A percentile compares a stretch with the other conserved stretches of the same genome.
Evolutionary conservation across 2,113 vertebrate genomes (phyloP).

Genomic region (Daubentonia madagascariensis): DNA sequence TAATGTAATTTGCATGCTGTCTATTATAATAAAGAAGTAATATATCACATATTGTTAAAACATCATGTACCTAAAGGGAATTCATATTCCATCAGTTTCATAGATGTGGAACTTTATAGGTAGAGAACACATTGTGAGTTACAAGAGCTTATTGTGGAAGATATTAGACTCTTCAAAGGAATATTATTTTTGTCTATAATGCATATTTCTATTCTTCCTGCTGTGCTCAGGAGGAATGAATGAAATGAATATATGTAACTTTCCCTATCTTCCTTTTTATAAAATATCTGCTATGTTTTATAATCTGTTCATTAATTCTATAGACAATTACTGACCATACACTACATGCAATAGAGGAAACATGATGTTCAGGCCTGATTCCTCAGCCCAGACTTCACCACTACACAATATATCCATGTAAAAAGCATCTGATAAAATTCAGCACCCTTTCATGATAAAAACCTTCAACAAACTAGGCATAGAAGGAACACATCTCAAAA

Average conservation of each 20-base stretch:
- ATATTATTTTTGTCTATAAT: background rate
- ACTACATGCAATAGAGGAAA: background rate
- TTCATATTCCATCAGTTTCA: conserved; percentile 62
- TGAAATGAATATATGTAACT: background rate
- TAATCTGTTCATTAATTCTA: background rate
- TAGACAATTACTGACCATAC: background rate
- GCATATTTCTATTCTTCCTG: background rate
- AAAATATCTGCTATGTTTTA: background rate
- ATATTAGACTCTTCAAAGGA: background rate
- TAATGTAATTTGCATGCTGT: conserved; percentile 68
- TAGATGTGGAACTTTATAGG: conserved; percentile 42
- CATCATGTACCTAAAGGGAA: conserved; percentile 45
- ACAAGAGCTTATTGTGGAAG: conserved; percentile 38
- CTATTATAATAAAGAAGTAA: conserved; percentile 61
- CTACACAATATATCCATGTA: too few species aligned
- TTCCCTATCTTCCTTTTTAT: background rate
- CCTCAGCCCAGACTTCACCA: background rate
- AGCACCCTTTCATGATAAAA: too few species aligned
- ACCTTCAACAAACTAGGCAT: too few species aligned
- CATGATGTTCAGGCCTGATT: background rate
- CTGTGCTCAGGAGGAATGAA: conserved; percentile 18
- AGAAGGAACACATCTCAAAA: too few species aligned
- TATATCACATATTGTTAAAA: conserved; percentile 50
- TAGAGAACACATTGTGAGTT: background rate
- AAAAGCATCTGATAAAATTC: too few species aligned